Evolutionary conservation across 2,113 vertebrate genomes (phyloP).

Genomic region (Circaetus cinerascens): DNA sequence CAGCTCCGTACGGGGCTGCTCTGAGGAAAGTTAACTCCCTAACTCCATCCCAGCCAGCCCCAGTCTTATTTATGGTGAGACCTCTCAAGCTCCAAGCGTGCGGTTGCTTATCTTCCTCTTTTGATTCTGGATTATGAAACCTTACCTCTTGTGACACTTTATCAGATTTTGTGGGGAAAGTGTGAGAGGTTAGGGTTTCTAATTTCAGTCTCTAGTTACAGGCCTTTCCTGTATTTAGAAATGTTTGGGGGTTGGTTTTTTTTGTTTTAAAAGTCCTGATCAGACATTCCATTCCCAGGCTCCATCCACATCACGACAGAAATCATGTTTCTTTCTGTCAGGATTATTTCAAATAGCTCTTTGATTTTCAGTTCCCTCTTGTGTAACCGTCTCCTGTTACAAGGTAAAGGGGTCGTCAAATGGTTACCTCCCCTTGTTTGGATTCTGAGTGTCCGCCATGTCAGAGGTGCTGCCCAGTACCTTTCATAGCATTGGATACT

Average conservation of each 20-base stretch:
- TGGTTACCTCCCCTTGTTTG: accelerated
- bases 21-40: neutral
- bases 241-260: too few species aligned
- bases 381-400: neutral
- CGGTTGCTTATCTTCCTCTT: neutral
- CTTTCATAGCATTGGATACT: neutral
- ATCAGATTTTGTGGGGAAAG: neutral
- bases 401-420: neutral
- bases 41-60: neutral
- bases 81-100: neutral
- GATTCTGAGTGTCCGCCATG: neutral
- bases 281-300: neutral
- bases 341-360: neutral
- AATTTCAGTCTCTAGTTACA: neutral
- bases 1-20: accelerated
- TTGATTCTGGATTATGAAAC: neutral
- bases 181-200: neutral
- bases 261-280: neutral
- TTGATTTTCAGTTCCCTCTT: neutral
- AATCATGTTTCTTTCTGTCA: neutral
- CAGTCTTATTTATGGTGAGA: neutral
- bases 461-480: neutral
- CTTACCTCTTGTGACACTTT: neutral
- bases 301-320: neutral
- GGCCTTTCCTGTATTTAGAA: neutral